Percentiles rank a stretch among this genome's conserved stretches.
Conservation (phyloP, 1,140 invertebrate species). For the Agrypnia vestita region DNA sequence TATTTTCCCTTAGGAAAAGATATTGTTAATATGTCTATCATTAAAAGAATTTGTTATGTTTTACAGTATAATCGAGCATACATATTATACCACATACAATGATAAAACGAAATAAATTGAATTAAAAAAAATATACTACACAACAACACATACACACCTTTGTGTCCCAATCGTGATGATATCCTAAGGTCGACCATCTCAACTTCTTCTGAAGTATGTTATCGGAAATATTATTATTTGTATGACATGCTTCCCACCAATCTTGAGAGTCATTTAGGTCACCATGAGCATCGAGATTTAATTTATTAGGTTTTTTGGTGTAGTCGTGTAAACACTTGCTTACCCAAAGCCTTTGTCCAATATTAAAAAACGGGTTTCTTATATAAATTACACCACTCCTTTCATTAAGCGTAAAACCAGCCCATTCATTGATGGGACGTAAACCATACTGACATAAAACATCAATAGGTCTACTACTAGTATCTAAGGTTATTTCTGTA, state of each 20-base stretch:
- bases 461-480: neutral
- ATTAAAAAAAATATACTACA: no score
- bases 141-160: constrained; percentile 76
- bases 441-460: constrained; percentile 67
- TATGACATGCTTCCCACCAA: constrained; percentile 70
- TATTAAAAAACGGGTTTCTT: constrained; percentile 85
- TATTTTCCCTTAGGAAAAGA: no score
- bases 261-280: constrained; percentile 66
- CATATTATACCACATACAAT: no score
- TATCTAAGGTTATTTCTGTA: neutral
- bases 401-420: constrained; percentile 72
- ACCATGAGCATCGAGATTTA: constrained; percentile 81
- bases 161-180: constrained; percentile 96
- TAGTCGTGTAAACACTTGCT: constrained; percentile 84
- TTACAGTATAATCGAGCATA: no score
- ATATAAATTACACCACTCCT: constrained; percentile 85
- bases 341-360: constrained; percentile 89
- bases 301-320: constrained; percentile 82
- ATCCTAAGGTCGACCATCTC: constrained; percentile 93
- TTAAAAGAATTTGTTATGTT: no score
- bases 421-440: constrained; percentile 72
- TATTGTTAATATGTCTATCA: no score
- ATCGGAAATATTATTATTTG: constrained; percentile 63
- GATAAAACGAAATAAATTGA: no score
- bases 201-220: constrained; percentile 77